Base-by-base conservation (phyloP, 2,888 invertebrate species). In the Linyphia triangularis region DNA sequence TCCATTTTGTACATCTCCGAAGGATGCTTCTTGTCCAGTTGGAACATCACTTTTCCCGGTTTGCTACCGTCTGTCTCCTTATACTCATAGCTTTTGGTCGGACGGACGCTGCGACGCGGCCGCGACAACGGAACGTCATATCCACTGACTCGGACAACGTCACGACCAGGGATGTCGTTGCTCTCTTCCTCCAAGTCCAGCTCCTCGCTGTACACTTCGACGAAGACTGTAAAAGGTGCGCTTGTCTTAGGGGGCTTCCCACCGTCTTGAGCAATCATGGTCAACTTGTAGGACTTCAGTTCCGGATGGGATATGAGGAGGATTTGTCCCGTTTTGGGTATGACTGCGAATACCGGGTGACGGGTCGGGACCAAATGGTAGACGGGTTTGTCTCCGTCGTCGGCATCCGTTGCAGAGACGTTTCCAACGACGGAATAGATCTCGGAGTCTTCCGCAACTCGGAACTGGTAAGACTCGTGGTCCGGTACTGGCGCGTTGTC, bases 71-170 rank as follows among this genome's bases (percentile, higher is more conserved):
- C 97, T 9, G 96, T 96, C 93, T 98, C 97, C 0, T 96, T 96
- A 92, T 97, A 97, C 92, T 97, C 97, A 90, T 97, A 96, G 91
- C 97, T 95, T 93, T 97, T 97, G 2, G 97, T 97, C n/a, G 97
- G 97, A 79, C 98, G 94, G n/a, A 98, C 90, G 37, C 85, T 79
- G 30, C 90, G 65, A 26, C 78, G 78, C 65, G 84, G 89, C 0
- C 93, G 92, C 37, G 63, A 0, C 4, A n/a, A 4, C 19, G 57
- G 26, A 0, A 22, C 22, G 57, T 81, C 37, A n/a, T n/a, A n/a
- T n/a, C n/a, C n/a, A 37, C n/a, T 30, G n/a, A 10, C 6, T 16
- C 37, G 9, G 5, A 6, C 13, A 4, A 33, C 57, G 93, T 91
- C 89, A 26, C 69, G 84, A 7, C 26, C 22, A 19, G 63, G 13